Base-by-base conservation (phyloP, 2,113 vertebrate genomes). In the Vidua chalybeata region DNA sequence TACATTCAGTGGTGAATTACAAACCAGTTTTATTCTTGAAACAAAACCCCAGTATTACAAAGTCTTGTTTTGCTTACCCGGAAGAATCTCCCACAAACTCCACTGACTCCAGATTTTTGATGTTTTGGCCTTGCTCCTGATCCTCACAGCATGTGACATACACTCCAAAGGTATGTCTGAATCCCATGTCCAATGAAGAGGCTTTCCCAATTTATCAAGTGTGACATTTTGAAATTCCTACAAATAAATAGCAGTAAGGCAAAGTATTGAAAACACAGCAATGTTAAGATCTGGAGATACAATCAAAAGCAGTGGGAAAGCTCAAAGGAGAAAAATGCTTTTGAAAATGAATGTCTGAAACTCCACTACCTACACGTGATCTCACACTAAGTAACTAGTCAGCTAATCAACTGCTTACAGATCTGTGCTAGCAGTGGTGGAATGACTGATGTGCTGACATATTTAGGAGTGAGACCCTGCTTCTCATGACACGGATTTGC, bases 101-200 rank as follows among this genome's bases (percentile, higher is more conserved):
- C 98, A 98, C 10, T 14, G 15, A 93, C 98, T 97, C 97, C 97
- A 98, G 17, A 28, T 11, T 59, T 80, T 55, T 28, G 61, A 84
- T 31, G 31, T 8, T 55, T 84, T 56, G 26, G 89, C 84, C 54
- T 54, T 63, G 51, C 95, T 93, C 67, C 97, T 97, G 18, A 98
- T 97, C 84, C 97, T 98, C 54, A 98, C 89, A 0, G 91, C 97
- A 26, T 98, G 97, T 20, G 94, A 66, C 4, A 75, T 87, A 49
- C 98, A 98, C 56, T 98, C 95, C 91, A 98, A 92, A 63, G 98
- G 98, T 24, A 98, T 45, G 9, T 97, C 49, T 5, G 98, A 98
- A 72, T 91, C 14, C 98, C 98, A 98, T 7, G 49, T 76, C 98
- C 97, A 98, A 1, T 51, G 92, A 55, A 98, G 79, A 68, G 66